Conservation (phyloP, 2,888 invertebrate species). For the Protonemura montana region DNA sequence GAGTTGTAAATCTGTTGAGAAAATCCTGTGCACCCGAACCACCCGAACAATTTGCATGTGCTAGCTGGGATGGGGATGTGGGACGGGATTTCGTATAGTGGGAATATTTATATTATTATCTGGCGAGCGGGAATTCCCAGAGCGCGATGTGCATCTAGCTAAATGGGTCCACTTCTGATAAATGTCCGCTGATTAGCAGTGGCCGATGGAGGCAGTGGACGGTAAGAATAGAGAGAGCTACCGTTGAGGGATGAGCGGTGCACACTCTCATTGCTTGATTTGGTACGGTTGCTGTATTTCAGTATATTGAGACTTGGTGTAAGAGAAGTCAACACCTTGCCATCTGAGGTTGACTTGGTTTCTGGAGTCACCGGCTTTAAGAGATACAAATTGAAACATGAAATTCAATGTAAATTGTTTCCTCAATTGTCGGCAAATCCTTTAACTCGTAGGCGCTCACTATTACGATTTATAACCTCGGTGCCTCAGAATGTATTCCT, state of each 20-base stretch:
- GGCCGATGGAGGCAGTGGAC: not conserved
- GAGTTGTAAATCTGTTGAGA: not conserved
- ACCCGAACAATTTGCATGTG: not conserved
- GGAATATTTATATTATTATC: slow-evolving; percentile 32
- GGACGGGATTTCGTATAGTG: not conserved
- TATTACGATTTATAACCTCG: too few relatives aligned
- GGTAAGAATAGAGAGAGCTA: not conserved
- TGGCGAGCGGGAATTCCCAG: not conserved
- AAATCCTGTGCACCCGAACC: not conserved
- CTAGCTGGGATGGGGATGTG: not conserved
- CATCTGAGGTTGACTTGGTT: too few relatives aligned
- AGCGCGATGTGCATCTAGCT: not conserved
- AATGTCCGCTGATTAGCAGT: slow-evolving; percentile 40
- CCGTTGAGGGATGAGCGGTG: not conserved
- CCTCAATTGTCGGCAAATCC: too few relatives aligned
- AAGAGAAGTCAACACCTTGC: too few relatives aligned
- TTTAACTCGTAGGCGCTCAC: too few relatives aligned
- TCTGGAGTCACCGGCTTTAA: too few relatives aligned
- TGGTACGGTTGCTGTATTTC: not conserved
- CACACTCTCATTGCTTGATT: not conserved
- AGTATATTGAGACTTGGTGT: too few relatives aligned
- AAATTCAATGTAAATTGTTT: too few relatives aligned
- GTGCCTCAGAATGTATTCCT: too few relatives aligned
- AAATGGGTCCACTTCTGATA: slow-evolving; percentile 24
- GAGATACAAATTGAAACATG: too few relatives aligned